These are phyloP conservation scores for Oscheius sp. DNA, from an alignment of 2,888 invertebrate species.

Conservation along the genomic window DNA sequence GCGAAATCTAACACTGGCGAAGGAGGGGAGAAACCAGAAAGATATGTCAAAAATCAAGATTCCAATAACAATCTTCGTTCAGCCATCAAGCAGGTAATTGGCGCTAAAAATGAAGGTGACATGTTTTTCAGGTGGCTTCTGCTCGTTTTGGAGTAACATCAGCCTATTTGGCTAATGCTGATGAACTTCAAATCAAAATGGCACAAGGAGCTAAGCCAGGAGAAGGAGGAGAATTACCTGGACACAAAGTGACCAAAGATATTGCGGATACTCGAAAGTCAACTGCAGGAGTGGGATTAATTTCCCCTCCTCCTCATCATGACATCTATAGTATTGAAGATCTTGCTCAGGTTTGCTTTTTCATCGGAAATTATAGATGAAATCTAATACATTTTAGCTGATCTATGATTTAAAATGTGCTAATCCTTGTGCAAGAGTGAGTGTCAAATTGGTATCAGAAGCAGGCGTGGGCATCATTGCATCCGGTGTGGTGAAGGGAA, in stretches of 20 bases:
- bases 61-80: constrained; percentile 85
- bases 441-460: constrained; percentile 96
- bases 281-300: constrained; percentile 93
- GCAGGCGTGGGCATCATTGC: constrained; percentile 98
- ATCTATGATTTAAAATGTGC: constrained; percentile 98
- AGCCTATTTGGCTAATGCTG: constrained; percentile 93
- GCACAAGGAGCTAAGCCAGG: constrained; percentile 98
- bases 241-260: constrained; percentile 85
- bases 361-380: too few species aligned
- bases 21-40: constrained; percentile 81
- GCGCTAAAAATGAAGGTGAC: not conserved
- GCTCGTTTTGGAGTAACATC: constrained; percentile 98
- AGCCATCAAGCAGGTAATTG: constrained; percentile 86
- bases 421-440: constrained; percentile 91
- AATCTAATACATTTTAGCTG: constrained; percentile 73
- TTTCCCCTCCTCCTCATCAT: constrained; percentile 98
- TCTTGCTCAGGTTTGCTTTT: constrained; percentile 82
- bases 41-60: constrained; percentile 79
- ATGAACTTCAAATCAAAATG: constrained; percentile 99
- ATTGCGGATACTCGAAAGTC: constrained; percentile 95
- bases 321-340: constrained; percentile 99
- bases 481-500: constrained; percentile 96
- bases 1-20: constrained; percentile 99
- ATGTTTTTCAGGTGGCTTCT: constrained; percentile 80
- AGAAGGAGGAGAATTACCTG: constrained; percentile 96